A percentile compares a stretch with the other conserved stretches of the same genome.
Conservation (phyloP, 2,888 invertebrate genomes). For the Macaria liturata region DNA sequence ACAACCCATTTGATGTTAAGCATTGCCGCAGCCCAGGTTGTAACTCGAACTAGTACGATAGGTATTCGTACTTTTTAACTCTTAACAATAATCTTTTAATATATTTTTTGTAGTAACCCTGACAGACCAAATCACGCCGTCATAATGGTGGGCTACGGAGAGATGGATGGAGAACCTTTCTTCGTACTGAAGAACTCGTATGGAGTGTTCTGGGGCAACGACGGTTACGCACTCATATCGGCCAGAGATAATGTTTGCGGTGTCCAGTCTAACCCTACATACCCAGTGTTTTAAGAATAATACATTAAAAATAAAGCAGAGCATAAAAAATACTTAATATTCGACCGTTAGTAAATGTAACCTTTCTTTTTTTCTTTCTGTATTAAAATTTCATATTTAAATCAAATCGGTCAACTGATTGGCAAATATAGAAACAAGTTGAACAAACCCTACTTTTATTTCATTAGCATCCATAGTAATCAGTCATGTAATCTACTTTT, state of each 20-base stretch:
- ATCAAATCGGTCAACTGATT: too few relatives aligned
- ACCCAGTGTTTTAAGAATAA: slow-evolving; percentile 83
- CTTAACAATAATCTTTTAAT: too few relatives aligned
- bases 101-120: slow-evolving; percentile 77
- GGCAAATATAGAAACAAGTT: too few relatives aligned
- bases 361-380: not conserved
- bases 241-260: slow-evolving; percentile 95
- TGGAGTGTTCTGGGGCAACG: slow-evolving; percentile 97
- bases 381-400: not conserved
- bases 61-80: too few relatives aligned
- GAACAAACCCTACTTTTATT: not conserved
- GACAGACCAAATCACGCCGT: slow-evolving; percentile 92
- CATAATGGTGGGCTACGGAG: slow-evolving; percentile 94
- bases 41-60: too few relatives aligned
- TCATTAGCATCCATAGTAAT: not conserved
- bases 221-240: slow-evolving; percentile 95
- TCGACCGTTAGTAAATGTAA: not conserved
- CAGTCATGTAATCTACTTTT: slow-evolving; percentile 33
- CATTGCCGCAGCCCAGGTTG: too few relatives aligned
- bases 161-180: slow-evolving; percentile 89
- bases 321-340: not conserved
- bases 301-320: too few relatives aligned
- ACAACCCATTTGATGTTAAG: too few relatives aligned
- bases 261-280: slow-evolving; percentile 91
- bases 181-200: slow-evolving; percentile 98